A percentile compares a stretch with the other conserved stretches of the same genome.
These are phyloP conservation scores for Erebia ligea DNA, from an alignment of 2,888 invertebrate species.

Conservation along the genomic window DNA sequence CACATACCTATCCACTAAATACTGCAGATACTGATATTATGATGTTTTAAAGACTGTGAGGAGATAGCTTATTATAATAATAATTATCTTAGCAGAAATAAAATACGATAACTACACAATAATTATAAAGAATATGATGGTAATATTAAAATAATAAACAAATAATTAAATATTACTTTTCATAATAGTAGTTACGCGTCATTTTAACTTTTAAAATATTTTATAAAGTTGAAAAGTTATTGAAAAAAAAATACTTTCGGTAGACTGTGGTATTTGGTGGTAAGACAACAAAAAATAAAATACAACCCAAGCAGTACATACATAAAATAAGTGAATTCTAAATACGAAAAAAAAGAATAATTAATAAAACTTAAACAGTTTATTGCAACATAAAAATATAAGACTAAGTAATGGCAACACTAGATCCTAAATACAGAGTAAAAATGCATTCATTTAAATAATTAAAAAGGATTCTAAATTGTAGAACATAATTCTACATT, in stretches of 20 bases:
- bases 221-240: too few relatives aligned
- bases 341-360: slow-evolving; percentile 7
- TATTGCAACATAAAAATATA: slow-evolving; percentile 33
- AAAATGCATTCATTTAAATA: slow-evolving; percentile 32
- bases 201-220: too few relatives aligned
- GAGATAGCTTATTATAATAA: too few relatives aligned
- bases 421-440: slow-evolving; percentile 32
- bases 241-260: too few relatives aligned
- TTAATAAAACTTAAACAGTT: slow-evolving; percentile 26
- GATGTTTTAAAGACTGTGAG: not conserved
- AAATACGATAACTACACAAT: not conserved
- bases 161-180: too few relatives aligned
- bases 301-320: too few relatives aligned
- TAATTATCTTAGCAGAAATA: not conserved
- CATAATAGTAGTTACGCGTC: too few relatives aligned
- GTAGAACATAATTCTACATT: not conserved
- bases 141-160: too few relatives aligned
- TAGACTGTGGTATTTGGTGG: too few relatives aligned
- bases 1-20: not conserved
- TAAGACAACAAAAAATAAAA: too few relatives aligned
- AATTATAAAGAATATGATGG: not conserved
- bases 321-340: too few relatives aligned
- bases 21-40: not conserved
- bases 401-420: slow-evolving; percentile 40
- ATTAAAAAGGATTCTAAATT: not conserved